Evolutionary conservation across 2,888 invertebrate species (phyloP).

Genomic region (Eilema sororculum): DNA sequence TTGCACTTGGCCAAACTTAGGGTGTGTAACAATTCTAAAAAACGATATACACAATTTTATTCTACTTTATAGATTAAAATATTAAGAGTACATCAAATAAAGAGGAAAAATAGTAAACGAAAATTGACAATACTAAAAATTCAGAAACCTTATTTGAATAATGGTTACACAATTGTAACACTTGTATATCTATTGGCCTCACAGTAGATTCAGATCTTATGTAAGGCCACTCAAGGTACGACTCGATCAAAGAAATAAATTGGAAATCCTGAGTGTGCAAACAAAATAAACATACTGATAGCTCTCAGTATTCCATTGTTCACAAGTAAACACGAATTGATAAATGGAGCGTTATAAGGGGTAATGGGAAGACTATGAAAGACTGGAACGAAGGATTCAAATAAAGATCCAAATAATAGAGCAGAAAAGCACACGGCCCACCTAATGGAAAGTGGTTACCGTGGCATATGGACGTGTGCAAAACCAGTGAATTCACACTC

Average conservation of each 20-base stretch:
- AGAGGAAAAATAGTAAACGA: not conserved
- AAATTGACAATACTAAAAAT: not conserved
- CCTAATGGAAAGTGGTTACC: no score
- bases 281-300: constrained; percentile 10
- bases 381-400: not conserved
- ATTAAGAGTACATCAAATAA: not conserved
- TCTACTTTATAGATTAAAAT: no score
- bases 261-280: constrained; percentile 17
- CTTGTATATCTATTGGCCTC: not conserved
- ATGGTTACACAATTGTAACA: not conserved
- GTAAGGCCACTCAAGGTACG: constrained; percentile 8
- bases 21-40: no score
- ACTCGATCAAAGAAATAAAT: constrained; percentile 15
- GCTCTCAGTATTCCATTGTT: constrained; percentile 8
- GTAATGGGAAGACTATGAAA: not conserved
- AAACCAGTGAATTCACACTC: no score
- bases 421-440: no score
- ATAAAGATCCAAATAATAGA: no score
- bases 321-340: not conserved
- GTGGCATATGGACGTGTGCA: no score
- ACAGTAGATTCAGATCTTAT: not conserved
- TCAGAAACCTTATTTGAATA: not conserved
- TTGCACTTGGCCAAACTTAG: no score
- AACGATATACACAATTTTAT: no score
- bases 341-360: not conserved